A percentile compares a stretch with the other conserved stretches of the same genome.
These are phyloP conservation scores for Graphium colonna DNA, from an alignment of 2,888 invertebrate genomes.

Conservation along the genomic window DNA sequence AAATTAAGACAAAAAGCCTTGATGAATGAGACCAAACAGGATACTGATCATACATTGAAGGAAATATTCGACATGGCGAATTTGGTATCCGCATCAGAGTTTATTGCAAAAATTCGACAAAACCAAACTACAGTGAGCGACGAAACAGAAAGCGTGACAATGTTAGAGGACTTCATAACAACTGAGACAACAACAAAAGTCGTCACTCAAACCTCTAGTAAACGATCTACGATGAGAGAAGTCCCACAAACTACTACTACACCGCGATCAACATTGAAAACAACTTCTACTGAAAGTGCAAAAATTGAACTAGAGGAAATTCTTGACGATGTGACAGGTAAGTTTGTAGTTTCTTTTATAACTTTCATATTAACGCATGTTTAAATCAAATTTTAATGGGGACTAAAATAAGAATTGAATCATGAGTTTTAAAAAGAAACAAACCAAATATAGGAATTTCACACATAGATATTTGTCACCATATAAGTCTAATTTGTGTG, in stretches of 20 bases:
- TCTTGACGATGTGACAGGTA: conserved; percentile 80
- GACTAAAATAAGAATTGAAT: too few species aligned
- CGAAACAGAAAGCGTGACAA: conserved; percentile 46
- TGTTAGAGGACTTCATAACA: conserved; percentile 48
- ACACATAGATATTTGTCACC: too few species aligned
- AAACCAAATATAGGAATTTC: too few species aligned
- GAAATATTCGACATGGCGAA: conserved; percentile 57
- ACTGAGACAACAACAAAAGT: conserved; percentile 43
- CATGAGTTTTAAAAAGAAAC: too few species aligned
- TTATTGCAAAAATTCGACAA: conserved; percentile 57
- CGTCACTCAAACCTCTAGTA: conserved; percentile 33
- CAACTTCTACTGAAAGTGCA: conserved; percentile 61
- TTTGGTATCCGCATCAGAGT: conserved; percentile 65
- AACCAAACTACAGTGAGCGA: conserved; percentile 34
- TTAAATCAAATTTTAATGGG: too few species aligned
- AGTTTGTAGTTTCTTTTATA: conserved; percentile 32
- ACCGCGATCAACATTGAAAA: conserved; percentile 28
- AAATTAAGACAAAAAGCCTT: conserved; percentile 55
- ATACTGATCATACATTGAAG: conserved; percentile 45
- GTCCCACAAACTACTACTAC: conserved; percentile 34
- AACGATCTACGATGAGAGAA: conserved; percentile 29
- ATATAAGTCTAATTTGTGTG: too few species aligned
- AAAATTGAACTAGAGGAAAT: conserved; percentile 84
- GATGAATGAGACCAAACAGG: conserved; percentile 56
- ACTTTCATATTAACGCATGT: background rate